These are phyloP conservation scores for Chondrosia reniformis DNA, from an alignment of 37 sponge, comb jelly and placozoan genomes.

Conservation along the genomic window DNA sequence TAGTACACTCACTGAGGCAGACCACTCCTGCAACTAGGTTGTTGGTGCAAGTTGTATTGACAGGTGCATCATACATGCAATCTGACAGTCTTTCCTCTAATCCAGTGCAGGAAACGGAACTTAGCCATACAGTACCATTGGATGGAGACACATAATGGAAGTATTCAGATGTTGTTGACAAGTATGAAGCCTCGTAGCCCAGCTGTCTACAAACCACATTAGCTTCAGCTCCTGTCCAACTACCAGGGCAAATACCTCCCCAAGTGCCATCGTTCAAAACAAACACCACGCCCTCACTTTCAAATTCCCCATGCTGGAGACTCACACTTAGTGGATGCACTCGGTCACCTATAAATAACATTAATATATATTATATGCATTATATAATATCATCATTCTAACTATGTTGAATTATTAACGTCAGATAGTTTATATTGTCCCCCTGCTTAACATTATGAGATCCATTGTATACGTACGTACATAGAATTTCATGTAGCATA, in stretches of 20 bases:
- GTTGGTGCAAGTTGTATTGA: background rate
- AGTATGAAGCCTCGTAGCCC: slow-evolving; percentile 9
- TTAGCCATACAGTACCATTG: slow-evolving; percentile 32
- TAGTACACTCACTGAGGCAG: slow-evolving; percentile 16
- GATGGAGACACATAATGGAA: slow-evolving; percentile 11
- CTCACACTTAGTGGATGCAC: background rate
- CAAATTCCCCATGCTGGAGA: background rate
- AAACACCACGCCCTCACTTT: slow-evolving; percentile 10
- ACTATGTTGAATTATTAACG: too few species aligned
- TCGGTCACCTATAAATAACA: background rate
- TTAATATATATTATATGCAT: background rate
- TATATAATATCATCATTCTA: too few species aligned
- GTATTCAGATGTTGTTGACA: background rate
- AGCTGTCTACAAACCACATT: slow-evolving; percentile 32
- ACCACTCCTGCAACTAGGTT: background rate
- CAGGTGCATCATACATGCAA: background rate
- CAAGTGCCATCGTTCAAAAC: slow-evolving; percentile 26
- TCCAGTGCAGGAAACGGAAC: slow-evolving; percentile 17
- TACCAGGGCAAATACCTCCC: slow-evolving; percentile 37
- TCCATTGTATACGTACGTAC: too few species aligned
- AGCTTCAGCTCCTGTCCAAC: slow-evolving; percentile 5
- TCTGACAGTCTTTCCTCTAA: slow-evolving; percentile 27
- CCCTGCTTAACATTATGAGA: too few species aligned
- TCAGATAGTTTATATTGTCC: too few species aligned
- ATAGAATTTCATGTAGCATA: too few species aligned